These are phyloP conservation scores for Slavum lentiscoides DNA, from an alignment of 2,888 invertebrate species.

Conservation along the genomic window DNA sequence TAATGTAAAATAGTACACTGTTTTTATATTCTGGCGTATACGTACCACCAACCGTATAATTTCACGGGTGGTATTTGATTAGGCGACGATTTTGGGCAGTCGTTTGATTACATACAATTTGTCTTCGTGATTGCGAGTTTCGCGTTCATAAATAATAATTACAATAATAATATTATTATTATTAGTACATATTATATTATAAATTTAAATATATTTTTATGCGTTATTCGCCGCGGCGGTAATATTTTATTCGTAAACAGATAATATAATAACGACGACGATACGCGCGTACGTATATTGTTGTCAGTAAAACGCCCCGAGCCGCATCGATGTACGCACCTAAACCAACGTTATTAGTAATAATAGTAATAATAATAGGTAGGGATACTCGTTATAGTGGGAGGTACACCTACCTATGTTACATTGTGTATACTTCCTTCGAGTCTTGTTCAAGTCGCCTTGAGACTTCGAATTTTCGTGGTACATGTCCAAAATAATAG, in stretches of 20 bases:
- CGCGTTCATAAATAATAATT: conserved; percentile 13
- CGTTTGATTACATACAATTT: neutral
- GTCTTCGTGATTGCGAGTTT: conserved; percentile 12
- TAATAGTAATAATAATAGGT: too few relatives aligned
- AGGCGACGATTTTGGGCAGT: neutral
- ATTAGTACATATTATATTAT: neutral
- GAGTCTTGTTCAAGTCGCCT: neutral
- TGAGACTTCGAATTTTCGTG: neutral
- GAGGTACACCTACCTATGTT: neutral
- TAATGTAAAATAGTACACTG: too few relatives aligned
- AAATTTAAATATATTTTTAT: too few relatives aligned
- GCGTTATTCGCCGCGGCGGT: too few relatives aligned
- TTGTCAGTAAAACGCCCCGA: too few relatives aligned
- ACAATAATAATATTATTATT: neutral
- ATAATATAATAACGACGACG: neutral
- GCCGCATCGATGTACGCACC: too few relatives aligned
- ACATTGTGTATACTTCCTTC: neutral
- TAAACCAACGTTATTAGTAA: neutral
- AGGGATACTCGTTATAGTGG: too few relatives aligned
- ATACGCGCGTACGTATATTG: neutral
- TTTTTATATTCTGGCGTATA: too few relatives aligned
- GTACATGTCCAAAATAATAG: conserved; percentile 12
- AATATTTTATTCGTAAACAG: neutral
- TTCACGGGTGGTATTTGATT: conserved; percentile 23
- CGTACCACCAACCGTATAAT: neutral